A percentile compares a stretch with the other conserved stretches of the same genome.
These are phyloP conservation scores for Hyalella azteca DNA, from an alignment of 2,888 invertebrate genomes.

Conservation along the genomic window DNA sequence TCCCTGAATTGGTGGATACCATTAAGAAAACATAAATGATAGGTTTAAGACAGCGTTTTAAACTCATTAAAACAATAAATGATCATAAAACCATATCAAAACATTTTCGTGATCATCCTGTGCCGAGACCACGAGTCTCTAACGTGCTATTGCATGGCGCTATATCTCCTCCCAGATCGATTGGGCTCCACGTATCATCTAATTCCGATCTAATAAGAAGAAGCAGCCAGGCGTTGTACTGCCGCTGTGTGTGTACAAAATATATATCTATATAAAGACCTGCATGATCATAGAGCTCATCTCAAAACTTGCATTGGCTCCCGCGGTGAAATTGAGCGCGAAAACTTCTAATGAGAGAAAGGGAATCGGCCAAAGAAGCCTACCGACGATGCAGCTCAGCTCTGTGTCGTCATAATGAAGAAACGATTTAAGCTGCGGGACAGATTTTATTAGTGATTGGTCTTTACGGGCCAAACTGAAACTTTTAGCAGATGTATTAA, in stretches of 20 bases:
- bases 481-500: no score
- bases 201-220: constrained; percentile 35
- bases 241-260: constrained; percentile 25
- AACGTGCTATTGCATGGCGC: constrained; percentile 18
- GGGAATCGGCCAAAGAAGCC: background rate
- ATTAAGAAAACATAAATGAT: no score
- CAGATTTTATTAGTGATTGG: no score
- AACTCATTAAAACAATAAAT: no score
- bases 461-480: no score
- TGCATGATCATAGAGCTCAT: background rate
- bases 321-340: constrained; percentile 31
- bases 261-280: no score
- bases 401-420: background rate
- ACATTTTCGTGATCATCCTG: no score
- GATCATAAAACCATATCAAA: no score
- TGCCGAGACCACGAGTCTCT: no score
- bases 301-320: constrained; percentile 33
- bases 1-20: no score
- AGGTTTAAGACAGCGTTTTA: no score
- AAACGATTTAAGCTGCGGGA: background rate
- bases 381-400: constrained; percentile 15
- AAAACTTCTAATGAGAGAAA: constrained; percentile 17
- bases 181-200: no score
- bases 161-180: constrained; percentile 23
- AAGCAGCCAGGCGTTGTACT: background rate